Evolutionary conservation across 2,113 vertebrate genomes (phyloP), one percentile per base, ranked within the genome.

Genomic region (Seriola rivoliana): DNA sequence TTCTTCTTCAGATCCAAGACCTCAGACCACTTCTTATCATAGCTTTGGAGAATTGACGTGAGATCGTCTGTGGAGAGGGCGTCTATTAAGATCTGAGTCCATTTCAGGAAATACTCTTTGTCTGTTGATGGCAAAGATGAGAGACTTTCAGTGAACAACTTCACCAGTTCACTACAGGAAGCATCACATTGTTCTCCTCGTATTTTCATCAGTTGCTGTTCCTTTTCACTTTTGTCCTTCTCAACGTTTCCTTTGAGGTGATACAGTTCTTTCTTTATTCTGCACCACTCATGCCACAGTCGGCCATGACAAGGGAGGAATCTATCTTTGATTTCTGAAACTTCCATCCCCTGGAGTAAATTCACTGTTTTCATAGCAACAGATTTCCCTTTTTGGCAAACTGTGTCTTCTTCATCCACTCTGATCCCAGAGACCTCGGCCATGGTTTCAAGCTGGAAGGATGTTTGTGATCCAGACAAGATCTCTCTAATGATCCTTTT

Each of bases 51-150:
- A 23, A 23, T 23, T 3, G 10, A 63, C 72, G 83, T 81, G 1
- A 95, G 71, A 17, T 88, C 42, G 0, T 58, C 59, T 77, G 79
- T 71, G 5, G 73, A 92, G 38, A 90, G 59, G 0, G 82, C 86
- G 57, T 95, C 89, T 55, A 94, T 72, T 52, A 88, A 80, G 1
- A 91, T 73, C 59, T 74, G 84, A 54, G 89, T 68, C 95, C 94
- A 96, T 59, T 91, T 94, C 4, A 96, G 79, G 71, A 96, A 96
- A 81, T 89, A 96, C 0, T 75, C 50, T 83, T 80, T 95, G 3
- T 69, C 84, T 5, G 64, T 85, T n/a, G 38, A 50, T 32, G 73
- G 7, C 19, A 90, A 36, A 46, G 44, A 75, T 0, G 57, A 48
- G 36, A 95, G 79, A 60, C 67, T 68, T 66, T 46, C 2, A 64